A percentile compares a stretch with the other conserved stretches of the same genome.
Evolutionary conservation across 1,140 invertebrate species (phyloP).

Genomic region (Drosophila nigromelanica): DNA sequence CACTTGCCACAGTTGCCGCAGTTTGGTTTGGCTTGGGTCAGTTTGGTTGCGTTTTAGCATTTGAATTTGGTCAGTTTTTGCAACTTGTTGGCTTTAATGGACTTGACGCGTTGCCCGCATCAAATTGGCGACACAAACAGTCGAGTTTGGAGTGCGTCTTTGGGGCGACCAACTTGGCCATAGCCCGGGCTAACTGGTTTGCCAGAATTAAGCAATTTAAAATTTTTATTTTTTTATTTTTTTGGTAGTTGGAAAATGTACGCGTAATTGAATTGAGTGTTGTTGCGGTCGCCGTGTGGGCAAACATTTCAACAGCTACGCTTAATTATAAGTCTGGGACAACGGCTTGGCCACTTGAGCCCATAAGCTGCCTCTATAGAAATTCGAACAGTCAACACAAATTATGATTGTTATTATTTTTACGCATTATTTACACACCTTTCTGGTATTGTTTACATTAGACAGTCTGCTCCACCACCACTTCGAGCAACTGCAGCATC

Average conservation of each 20-base stretch:
- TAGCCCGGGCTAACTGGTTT: constrained; percentile 36
- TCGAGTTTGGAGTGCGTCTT: constrained; percentile 21
- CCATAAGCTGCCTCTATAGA: constrained; percentile 18
- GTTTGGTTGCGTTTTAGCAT: constrained; percentile 51
- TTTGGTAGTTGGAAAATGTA: constrained; percentile 38
- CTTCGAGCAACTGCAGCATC: background rate
- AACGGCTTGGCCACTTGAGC: constrained; percentile 36
- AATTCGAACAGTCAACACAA: constrained; percentile 54
- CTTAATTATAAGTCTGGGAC: constrained; percentile 53
- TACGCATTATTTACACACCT: constrained; percentile 67
- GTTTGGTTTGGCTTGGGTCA: constrained; percentile 1
- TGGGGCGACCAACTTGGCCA: constrained; percentile 26
- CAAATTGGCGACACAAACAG: constrained; percentile 16
- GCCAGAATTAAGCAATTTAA: constrained; percentile 54
- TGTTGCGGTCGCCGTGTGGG: constrained; percentile 32
- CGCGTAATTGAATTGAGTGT: constrained; percentile 45
- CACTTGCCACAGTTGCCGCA: constrained; percentile 23
- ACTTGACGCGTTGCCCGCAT: constrained; percentile 37
- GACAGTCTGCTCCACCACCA: background rate
- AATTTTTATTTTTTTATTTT: constrained; percentile 13
- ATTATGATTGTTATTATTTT: constrained; percentile 67
- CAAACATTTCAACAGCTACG: constrained; percentile 56
- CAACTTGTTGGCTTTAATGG: constrained; percentile 54
- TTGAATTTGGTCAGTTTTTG: constrained; percentile 53
- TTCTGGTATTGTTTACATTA: constrained; percentile 61